These are phyloP conservation scores for Centropus bengalensis DNA, from an alignment of 2,113 vertebrate species.

Conservation along the genomic window DNA sequence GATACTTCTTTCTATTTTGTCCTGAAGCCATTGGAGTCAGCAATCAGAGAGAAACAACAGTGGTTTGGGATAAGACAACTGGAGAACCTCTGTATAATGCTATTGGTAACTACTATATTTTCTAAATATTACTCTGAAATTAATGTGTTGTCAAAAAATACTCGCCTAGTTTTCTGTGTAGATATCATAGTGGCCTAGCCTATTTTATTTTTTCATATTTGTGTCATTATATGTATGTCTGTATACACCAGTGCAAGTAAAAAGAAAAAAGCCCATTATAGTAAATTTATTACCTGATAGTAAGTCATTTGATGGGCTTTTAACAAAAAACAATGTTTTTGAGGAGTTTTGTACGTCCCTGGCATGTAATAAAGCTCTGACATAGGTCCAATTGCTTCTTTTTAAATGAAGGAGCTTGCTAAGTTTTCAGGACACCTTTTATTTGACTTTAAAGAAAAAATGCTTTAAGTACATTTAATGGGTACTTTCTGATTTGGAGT, in stretches of 20 bases:
- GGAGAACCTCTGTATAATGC: constrained; percentile 96
- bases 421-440: background rate
- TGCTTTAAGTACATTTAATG: background rate
- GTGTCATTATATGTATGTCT: background rate
- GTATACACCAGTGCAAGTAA: background rate
- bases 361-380: background rate
- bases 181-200: background rate
- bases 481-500: background rate
- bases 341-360: background rate
- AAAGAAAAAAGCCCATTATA: background rate
- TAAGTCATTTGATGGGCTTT: background rate
- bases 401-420: background rate
- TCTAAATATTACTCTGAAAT: background rate
- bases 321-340: background rate
- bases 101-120: constrained; percentile 81
- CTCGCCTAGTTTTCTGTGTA: background rate
- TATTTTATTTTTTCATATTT: background rate
- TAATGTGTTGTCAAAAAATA: background rate
- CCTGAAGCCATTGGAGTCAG: constrained; percentile 91
- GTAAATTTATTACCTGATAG: background rate
- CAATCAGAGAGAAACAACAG: constrained; percentile 97
- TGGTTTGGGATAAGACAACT: constrained; percentile 95
- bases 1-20: constrained; percentile 53
- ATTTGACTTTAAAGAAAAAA: background rate
- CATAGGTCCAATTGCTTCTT: background rate